A percentile compares a stretch with the other conserved stretches of the same genome.
phyloP scores from a whole-genome alignment of 2,888 invertebrate species.

The Heterodera filipjevi region DNA sequence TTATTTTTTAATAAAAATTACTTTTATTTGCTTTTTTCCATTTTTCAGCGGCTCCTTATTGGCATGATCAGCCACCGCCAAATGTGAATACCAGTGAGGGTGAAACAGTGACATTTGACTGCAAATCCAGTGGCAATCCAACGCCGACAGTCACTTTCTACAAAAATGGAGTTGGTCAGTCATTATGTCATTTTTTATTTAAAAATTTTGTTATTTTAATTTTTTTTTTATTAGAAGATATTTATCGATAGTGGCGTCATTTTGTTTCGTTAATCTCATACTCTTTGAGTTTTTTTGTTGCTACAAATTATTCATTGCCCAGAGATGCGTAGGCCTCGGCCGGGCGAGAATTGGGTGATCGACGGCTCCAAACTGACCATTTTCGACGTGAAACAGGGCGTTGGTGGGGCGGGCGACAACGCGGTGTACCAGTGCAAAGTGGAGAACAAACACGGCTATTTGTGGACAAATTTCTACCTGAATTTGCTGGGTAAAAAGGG shows the following conservation, averaged over 20 bases:
- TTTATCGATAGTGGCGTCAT: too few relatives aligned
- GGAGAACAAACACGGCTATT: conserved; percentile 90
- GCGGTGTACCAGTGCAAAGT: conserved; percentile 99
- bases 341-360: conserved; percentile 55
- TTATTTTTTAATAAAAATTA: too few relatives aligned
- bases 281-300: too few relatives aligned
- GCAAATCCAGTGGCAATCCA: conserved; percentile 87
- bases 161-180: conserved; percentile 67
- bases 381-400: conserved; percentile 62
- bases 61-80: conserved; percentile 80
- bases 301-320: not conserved
- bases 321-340: conserved; percentile 50
- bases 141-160: conserved; percentile 79
- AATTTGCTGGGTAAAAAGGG: conserved; percentile 75
- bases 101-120: conserved; percentile 83
- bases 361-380: conserved; percentile 60
- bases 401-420: conserved; percentile 74
- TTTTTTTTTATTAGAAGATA: too few relatives aligned
- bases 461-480: conserved; percentile 92
- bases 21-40: too few relatives aligned
- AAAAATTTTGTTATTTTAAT: too few relatives aligned
- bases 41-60: conserved; percentile 78
- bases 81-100: conserved; percentile 87
- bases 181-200: not conserved
- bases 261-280: too few relatives aligned